Evolutionary conservation across 1,140 invertebrate species (phyloP).

Genomic region (Macrocentrus cingulum): DNA sequence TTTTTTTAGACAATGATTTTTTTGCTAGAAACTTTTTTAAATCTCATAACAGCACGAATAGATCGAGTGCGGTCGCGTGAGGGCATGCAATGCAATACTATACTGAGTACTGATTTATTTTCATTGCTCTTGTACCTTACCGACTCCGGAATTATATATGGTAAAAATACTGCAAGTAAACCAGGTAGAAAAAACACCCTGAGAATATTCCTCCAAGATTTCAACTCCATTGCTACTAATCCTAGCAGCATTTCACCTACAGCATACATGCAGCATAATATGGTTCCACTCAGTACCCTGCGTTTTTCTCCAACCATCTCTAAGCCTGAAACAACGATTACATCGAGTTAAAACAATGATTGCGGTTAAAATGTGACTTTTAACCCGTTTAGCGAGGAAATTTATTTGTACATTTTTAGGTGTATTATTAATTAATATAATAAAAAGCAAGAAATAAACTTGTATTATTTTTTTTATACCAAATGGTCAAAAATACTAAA

Average conservation of each 20-base stretch:
- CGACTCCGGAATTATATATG: slow-evolving; percentile 66
- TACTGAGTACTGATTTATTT: slow-evolving; percentile 8
- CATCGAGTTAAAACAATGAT: neutral
- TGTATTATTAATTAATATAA: too few species aligned
- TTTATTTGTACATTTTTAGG: too few species aligned
- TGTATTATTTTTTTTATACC: too few species aligned
- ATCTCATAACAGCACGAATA: too few species aligned
- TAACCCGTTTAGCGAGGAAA: too few species aligned
- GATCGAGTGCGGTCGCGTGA: too few species aligned
- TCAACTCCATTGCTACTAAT: slow-evolving; percentile 67
- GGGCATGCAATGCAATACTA: too few species aligned
- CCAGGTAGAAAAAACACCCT: slow-evolving; percentile 69
- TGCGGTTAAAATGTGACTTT: too few species aligned
- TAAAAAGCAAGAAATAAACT: too few species aligned
- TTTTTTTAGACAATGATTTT: too few species aligned
- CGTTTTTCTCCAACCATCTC: slow-evolving; percentile 76
- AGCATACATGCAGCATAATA: slow-evolving; percentile 72
- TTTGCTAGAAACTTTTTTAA: too few species aligned
- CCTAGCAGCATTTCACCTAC: slow-evolving; percentile 71
- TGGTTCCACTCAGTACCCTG: slow-evolving; percentile 72
- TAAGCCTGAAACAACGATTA: slow-evolving; percentile 65
- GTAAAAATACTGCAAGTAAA: slow-evolving; percentile 64
- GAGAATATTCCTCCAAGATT: slow-evolving; percentile 71
- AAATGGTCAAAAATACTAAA: too few species aligned
- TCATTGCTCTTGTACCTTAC: slow-evolving; percentile 47